Base-by-base conservation (phyloP, 2,797 vertebrate species). In the Ammospiza maritima region DNA sequence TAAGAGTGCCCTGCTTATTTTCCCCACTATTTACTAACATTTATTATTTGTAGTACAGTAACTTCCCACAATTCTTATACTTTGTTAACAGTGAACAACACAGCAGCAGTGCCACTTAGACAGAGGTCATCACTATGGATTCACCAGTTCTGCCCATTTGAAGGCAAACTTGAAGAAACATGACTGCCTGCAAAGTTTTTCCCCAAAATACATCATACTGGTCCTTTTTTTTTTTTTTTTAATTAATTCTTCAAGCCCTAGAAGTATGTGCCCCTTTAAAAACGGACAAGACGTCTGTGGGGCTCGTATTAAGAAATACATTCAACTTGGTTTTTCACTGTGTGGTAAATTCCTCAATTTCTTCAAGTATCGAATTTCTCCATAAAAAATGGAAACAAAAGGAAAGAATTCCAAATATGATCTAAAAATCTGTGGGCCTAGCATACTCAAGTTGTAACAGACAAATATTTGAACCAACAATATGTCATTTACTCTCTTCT, bases 371-470 rank as follows among this genome's bases (percentile, higher is more conserved):
- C 38, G 36, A 38, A 67, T 92, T 80, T 83, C 61, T 74, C 79
- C 16, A 92, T 54, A 74, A 94, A 94, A 66, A 72, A 69, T 10
- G 8, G 20, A 80, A 93, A 85, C 61, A 89, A 91, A 93, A 71
- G 72, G 45, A 40, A 95, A 44, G 77, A 74, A 85, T 51, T 53
- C 15, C 8, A 70, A 79, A 88, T 83, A 54, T 36, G 25, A 54
- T 70, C 17, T 17, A 61, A 50, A 79, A 80, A 61, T 83, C 38
- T 44, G 16, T 57, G 16, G 38, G 29, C 10, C 34, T 44, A 83
- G n/a, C 34, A 58, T 8, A 67, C 8, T 65, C 27, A 54, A 85
- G 27, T 25, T 74, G 12, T 42, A 80, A 61, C 27, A 69, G 61
- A n/a, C 50, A 85, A 91, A 83, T 73, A 70, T 51, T 92, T 82